phyloP scores from a whole-genome alignment of 2,888 invertebrate genomes.

The Xylota segnis region DNA sequence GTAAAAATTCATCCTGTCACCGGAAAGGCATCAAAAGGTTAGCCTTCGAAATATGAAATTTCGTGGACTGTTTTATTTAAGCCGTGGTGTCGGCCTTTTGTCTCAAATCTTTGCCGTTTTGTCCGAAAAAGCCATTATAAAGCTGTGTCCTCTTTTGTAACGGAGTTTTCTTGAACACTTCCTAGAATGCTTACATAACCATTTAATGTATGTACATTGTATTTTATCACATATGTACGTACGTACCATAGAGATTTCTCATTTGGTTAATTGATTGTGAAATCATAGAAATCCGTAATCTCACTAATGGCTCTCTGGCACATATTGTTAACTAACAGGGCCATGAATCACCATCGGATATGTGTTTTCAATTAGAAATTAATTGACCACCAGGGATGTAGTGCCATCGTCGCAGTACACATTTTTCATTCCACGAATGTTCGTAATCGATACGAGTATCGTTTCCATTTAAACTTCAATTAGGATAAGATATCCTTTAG shows the following conservation, averaged over 20 bases:
- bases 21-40: no score
- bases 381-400: slow-evolving; percentile 37
- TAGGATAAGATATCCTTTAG: neutral
- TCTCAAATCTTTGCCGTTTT: no score
- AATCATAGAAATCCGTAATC: slow-evolving; percentile 16
- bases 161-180: no score
- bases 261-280: slow-evolving; percentile 32
- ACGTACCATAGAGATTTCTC: neutral
- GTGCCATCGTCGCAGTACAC: neutral
- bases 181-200: no score
- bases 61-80: no score
- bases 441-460: slow-evolving; percentile 12
- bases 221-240: neutral
- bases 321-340: slow-evolving; percentile 11
- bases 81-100: no score
- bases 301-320: slow-evolving; percentile 20
- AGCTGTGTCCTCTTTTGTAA: no score
- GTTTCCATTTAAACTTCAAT: slow-evolving; percentile 24
- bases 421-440: neutral
- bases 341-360: neutral
- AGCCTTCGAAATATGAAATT: no score
- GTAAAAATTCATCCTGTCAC: no score
- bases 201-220: no score
- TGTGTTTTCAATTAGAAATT: slow-evolving; percentile 34
- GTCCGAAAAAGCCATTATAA: no score